These are phyloP conservation scores for Subanguina moxae DNA, from an alignment of 1,140 invertebrate species.

Conservation along the genomic window DNA sequence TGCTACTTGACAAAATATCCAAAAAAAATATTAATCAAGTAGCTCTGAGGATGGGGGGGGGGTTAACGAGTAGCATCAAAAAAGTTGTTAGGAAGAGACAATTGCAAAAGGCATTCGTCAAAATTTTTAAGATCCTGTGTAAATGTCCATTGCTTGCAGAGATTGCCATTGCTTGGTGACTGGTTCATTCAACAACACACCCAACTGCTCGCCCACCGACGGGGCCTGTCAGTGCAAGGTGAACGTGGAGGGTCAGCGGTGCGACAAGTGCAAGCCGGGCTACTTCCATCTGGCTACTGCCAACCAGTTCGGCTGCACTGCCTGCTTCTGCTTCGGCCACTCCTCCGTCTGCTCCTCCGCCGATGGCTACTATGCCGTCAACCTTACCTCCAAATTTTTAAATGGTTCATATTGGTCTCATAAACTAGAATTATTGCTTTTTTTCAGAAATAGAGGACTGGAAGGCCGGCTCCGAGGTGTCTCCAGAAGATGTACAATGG, in stretches of 20 bases:
- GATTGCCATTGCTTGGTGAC: slow-evolving; percentile 77
- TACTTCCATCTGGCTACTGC: slow-evolving; percentile 77
- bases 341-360: slow-evolving; percentile 83
- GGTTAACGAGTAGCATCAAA: too few species aligned
- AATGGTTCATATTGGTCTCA: slow-evolving; percentile 9
- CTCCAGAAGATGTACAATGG: slow-evolving; percentile 61
- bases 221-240: slow-evolving; percentile 81
- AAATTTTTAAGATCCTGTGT: too few species aligned
- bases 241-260: slow-evolving; percentile 86
- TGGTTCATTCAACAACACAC: slow-evolving; percentile 76
- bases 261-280: slow-evolving; percentile 75
- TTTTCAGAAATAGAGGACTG: slow-evolving; percentile 74
- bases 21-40: too few species aligned
- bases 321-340: slow-evolving; percentile 97
- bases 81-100: too few species aligned
- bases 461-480: slow-evolving; percentile 64
- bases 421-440: neutral
- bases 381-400: slow-evolving; percentile 61
- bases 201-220: slow-evolving; percentile 73
- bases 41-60: too few species aligned
- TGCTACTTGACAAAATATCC: too few species aligned
- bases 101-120: too few species aligned
- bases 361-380: slow-evolving; percentile 72
- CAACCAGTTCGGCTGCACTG: slow-evolving; percentile 90
- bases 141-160: slow-evolving; percentile 68